phyloP scores from a whole-genome alignment of 1,140 invertebrate species.

The Polypedilum vanderplanki region DNA sequence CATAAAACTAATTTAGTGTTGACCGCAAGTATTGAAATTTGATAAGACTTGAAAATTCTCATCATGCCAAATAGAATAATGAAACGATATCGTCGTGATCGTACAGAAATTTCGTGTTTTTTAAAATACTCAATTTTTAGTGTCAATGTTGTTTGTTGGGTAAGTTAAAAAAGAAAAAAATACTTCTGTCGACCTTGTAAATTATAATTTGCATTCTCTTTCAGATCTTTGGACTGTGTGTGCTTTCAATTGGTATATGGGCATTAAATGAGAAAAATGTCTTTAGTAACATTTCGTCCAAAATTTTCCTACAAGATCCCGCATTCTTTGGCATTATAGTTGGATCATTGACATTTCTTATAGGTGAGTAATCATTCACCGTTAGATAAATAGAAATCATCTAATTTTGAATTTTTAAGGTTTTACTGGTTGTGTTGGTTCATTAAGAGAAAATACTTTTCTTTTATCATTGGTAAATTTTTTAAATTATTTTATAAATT shows the following conservation, averaged over 20 bases:
- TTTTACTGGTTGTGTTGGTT: slow-evolving; percentile 95
- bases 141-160: slow-evolving; percentile 97
- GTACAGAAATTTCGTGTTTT: slow-evolving; percentile 93
- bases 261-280: slow-evolving; percentile 96
- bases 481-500: slow-evolving; percentile 20
- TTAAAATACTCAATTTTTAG: slow-evolving; percentile 95
- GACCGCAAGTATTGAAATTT: too few species aligned
- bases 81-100: slow-evolving; percentile 63
- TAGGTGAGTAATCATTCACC: slow-evolving; percentile 50
- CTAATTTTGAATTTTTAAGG: neutral
- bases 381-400: neutral
- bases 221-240: slow-evolving; percentile 75
- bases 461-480: slow-evolving; percentile 76
- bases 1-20: too few species aligned
- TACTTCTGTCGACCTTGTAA: slow-evolving; percentile 16
- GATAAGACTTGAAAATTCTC: neutral
- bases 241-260: slow-evolving; percentile 88
- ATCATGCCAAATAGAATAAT: slow-evolving; percentile 14
- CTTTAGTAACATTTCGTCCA: slow-evolving; percentile 86
- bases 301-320: slow-evolving; percentile 67
- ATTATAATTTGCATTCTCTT: slow-evolving; percentile 41
- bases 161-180: slow-evolving; percentile 47
- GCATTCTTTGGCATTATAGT: slow-evolving; percentile 91
- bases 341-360: slow-evolving; percentile 85
- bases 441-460: slow-evolving; percentile 80